Evolutionary conservation across 2,888 invertebrate genomes (phyloP), one percentile per base, ranked within the genome.

Genomic region (Apomyelois bistriatella): DNA sequence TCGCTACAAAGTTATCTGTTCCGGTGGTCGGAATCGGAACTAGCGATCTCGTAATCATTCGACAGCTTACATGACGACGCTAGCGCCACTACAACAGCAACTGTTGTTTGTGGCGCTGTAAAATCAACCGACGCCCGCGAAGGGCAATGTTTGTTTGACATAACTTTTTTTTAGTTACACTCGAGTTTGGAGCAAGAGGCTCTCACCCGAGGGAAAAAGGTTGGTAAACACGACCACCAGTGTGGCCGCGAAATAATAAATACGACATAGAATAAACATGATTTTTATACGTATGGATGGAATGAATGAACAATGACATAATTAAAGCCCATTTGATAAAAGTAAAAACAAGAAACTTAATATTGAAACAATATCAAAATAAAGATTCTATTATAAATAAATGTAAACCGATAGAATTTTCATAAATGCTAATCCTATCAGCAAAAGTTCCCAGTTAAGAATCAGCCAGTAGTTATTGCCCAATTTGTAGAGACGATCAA

Each of bases 131-230:
- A 51, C 53, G 47, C 49, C 63, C 64, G 57, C 65, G 63, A 69
- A 74, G 65, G 65, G 64, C 58, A 60, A 58, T 71, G 69, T 70
- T 70, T 69, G 63, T 74, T 70, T 70, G 67, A 70, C 64, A 68
- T 62, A 58, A 64, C 65, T 64, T 70, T 69, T 69, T 72, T 70
- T 69, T 56, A 67, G 61, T 67, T 60, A 51, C 54, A 48, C 53
- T 47, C 50, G 62, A 62, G 57, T 67, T 60, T 67, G 60, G 56
- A 54, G 53, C 35, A 35, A 53, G 48, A 36, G 56, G 51, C 54
- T 37, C 48, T 43, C 42, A 17, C 48, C 30, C 38, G 28, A 37
- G 36, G 48, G 38, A 28, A 17, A 32, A 12, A 48, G 36, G 38
- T 49, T 17, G 43, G 43, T 43, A 52, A 36, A 43, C 43, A 43